Evolutionary conservation across 2,113 vertebrate species (phyloP), one percentile per base, ranked within the genome.

Genomic region (Lutjanus erythropterus): DNA sequence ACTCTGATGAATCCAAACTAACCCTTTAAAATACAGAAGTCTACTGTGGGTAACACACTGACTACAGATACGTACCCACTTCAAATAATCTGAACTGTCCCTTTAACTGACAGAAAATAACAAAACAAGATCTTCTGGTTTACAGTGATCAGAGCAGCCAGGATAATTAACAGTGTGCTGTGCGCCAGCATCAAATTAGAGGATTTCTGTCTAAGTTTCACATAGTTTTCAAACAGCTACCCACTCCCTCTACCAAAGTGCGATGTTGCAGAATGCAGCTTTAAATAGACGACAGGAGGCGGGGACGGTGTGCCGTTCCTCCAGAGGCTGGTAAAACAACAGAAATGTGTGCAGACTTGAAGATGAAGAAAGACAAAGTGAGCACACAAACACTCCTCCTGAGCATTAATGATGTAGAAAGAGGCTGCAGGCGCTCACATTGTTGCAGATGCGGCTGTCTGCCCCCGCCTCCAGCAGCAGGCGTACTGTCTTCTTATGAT

Each of bases 401-500:
- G 58, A 70, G 67, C 29, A 23, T 56, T 41, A 71, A 37, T 37
- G 19, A 72, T 56, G 64, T 21, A 23, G 46, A 70, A 56, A 53
- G 16, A 47, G 21, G 15, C 47, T 33, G 42, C 25, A n/a, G 75
- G 68, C 18, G 9, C 83, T 97, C 94, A 99, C 98, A 16, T 95
- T 96, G 91, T 99, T 99, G 73, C 94, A 91, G 76, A 97, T 71
- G 0, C 91, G 92, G 25, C 93, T 90, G 74, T 99, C 97, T 29
- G 97, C 96, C 16, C 98, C 98, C 3, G 97, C 96, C 92, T 99
- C 97, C 93, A 99, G 93, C 84, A 99, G 89, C 73, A 98, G 92
- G 84, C 97, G 96, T 7, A 95, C 96, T 12, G 97, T 96, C 89
- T 99, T 99, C 94, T 96, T 98, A 89, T 99, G 98, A 87, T 98